phyloP scores from a whole-genome alignment of 2,797 vertebrate genomes.

The Diceros bicornis region DNA sequence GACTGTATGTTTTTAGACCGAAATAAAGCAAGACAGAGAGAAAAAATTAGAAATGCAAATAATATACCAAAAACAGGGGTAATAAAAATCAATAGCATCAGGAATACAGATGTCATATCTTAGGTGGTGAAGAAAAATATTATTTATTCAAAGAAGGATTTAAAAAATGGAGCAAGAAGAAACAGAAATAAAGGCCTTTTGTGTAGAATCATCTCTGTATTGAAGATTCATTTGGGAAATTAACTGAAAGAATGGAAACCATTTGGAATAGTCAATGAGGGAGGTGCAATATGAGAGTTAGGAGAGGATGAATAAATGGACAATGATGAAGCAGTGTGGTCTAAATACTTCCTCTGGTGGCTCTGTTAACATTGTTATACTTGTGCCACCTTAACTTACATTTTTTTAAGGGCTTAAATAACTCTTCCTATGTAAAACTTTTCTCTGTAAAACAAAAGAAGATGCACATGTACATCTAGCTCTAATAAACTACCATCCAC shows the following conservation, averaged over 20 bases:
- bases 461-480: neutral
- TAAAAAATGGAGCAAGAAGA: neutral
- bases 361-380: neutral
- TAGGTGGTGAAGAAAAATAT: neutral
- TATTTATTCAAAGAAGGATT: neutral
- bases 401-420: neutral
- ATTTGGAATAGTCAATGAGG: neutral
- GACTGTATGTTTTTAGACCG: neutral
- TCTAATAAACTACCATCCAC: neutral
- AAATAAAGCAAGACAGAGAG: neutral
- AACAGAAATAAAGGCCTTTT: neutral
- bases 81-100: neutral
- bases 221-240: slow-evolving; percentile 13
- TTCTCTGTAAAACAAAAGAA: neutral
- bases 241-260: neutral
- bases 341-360: neutral
- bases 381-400: neutral
- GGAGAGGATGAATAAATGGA: neutral
- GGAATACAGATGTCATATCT: neutral
- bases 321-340: neutral
- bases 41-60: neutral
- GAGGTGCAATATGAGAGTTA: neutral
- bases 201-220: neutral
- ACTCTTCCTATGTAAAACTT: neutral
- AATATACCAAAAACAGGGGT: neutral